Evolutionary conservation across 2,888 invertebrate genomes (phyloP), one percentile per base, ranked within the genome.

Genomic region (Phorcus lineatus): DNA sequence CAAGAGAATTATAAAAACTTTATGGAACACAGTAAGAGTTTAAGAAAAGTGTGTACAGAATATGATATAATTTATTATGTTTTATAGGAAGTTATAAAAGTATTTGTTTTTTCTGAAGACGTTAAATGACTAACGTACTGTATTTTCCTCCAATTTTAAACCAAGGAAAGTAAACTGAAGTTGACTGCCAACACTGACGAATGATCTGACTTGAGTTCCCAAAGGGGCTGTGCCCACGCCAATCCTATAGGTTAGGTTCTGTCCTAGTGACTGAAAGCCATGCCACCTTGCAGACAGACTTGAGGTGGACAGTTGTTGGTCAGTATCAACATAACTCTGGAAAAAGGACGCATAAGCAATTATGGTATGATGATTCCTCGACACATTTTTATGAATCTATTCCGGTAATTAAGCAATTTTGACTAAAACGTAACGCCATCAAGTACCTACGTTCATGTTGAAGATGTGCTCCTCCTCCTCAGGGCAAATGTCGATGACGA

Each of bases 241-340:
- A 17, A 87, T 83, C 11, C 54, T 80, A 62, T 86, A 88, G 0
- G 81, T 81, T 0, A 87, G 81, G 52, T 78, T 76, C 22, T 84
- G 80, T 36, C 83, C 81, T 11, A 84, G 83, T 66, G 84, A 84
- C n/a, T 83, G 80, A 80, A 88, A 88, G 11, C 87, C 88, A 36
- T 80, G 80, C 88, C 88, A 88, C n/a, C 83, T 62, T 0, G 80
- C 86, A 31, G 82, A 79, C 22, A 86, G 55, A 16, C 66, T 78
- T 2, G 67, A 76, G 0, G 74, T 82, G 11, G 66, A 80, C 47
- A 82, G 79, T 40, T 84, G 85, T 40, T 83, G 84, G 77, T 85
- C 84, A 28, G 83, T 83, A 70, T 86, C 85, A 75, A 47, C 11
- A 1, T 9, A 11, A 47, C 47, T 13, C 47, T 47, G 47, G 11